A percentile compares a stretch with the other conserved stretches of the same genome.
phyloP scores from a whole-genome alignment of 2,888 invertebrate genomes.

The Xylophagus ater region DNA sequence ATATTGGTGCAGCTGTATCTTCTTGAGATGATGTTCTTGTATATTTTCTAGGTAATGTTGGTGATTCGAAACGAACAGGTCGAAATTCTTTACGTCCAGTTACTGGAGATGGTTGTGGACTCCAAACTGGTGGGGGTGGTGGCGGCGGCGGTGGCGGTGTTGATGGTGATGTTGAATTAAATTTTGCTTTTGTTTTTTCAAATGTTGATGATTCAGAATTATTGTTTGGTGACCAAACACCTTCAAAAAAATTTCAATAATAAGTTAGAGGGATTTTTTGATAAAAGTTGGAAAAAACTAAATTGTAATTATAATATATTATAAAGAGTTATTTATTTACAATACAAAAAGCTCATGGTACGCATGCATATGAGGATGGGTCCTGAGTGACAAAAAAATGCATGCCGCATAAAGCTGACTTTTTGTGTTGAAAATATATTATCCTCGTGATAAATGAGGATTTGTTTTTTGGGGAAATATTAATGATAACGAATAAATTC shows the following conservation, averaged over 20 bases:
- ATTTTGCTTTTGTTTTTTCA: slow-evolving; percentile 12
- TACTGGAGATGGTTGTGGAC: slow-evolving; percentile 64
- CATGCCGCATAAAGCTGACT: too few species aligned
- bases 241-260: slow-evolving; percentile 27
- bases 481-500: too few species aligned
- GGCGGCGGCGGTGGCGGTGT: slow-evolving; percentile 39
- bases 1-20: slow-evolving; percentile 18
- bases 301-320: too few species aligned
- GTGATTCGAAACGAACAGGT: slow-evolving; percentile 65
- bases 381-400: too few species aligned
- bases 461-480: too few species aligned
- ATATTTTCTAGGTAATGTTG: slow-evolving; percentile 44
- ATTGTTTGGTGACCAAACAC: slow-evolving; percentile 49
- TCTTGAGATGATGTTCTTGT: slow-evolving; percentile 25
- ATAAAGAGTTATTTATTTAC: too few species aligned
- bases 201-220: slow-evolving; percentile 8
- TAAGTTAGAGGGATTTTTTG: neutral
- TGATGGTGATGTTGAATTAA: slow-evolving; percentile 18
- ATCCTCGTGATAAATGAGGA: too few species aligned
- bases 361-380: too few species aligned
- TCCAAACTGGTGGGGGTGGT: slow-evolving; percentile 64
- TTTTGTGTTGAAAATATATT: too few species aligned
- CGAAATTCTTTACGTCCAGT: slow-evolving; percentile 66
- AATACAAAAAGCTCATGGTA: too few species aligned
- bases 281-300: neutral